phyloP scores from a whole-genome alignment of 2,797 vertebrate species.

The Tragopan temminckii region DNA sequence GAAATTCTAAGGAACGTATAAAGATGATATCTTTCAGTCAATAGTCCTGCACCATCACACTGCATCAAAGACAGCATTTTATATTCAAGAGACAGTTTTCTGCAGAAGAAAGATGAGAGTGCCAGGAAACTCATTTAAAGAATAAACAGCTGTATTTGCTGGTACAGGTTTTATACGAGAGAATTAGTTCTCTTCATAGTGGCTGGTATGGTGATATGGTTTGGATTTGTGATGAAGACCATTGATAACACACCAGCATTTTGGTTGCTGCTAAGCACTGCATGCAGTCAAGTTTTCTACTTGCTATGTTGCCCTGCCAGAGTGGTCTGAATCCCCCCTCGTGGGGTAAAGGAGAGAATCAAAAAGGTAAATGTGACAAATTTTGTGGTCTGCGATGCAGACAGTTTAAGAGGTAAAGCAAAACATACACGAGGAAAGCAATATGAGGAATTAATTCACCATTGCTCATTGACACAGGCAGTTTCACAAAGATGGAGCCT shows the following conservation, averaged over 20 bases:
- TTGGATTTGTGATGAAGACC: background rate
- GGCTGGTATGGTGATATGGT: background rate
- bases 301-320: background rate
- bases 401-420: background rate
- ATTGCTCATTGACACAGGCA: background rate
- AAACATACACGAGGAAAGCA: background rate
- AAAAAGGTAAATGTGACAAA: background rate
- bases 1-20: conserved; percentile 3
- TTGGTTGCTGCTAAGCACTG: background rate
- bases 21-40: conserved; percentile 1
- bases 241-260: background rate
- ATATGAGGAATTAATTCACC: background rate
- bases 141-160: conserved; percentile 29
- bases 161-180: background rate
- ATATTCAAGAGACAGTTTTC: background rate
- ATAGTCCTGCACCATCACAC: background rate
- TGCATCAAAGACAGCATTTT: conserved; percentile 4
- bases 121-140: conserved; percentile 25
- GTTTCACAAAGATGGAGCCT: background rate
- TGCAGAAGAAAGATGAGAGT: conserved; percentile 16
- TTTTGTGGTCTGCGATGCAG: background rate
- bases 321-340: background rate
- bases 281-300: background rate
- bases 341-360: background rate
- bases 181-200: background rate